Base-by-base conservation (phyloP, 2,113 vertebrate genomes). In the Gallinago paraguaiae region DNA sequence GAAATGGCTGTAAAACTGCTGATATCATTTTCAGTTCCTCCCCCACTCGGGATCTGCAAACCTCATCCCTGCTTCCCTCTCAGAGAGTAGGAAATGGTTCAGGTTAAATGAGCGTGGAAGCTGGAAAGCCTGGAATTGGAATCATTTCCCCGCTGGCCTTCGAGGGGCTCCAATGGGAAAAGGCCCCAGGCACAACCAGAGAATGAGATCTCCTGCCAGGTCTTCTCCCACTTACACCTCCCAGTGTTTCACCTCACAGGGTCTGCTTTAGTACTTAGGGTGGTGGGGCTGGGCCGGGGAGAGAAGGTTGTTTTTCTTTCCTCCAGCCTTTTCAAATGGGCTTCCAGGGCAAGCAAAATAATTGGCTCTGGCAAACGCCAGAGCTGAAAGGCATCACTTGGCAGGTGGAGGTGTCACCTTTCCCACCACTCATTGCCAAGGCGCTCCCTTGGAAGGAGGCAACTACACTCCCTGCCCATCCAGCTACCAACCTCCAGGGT, bases 21-120 rank as follows among this genome's bases (percentile, higher is more conserved):
- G 86, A 96, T 92, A 95, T 95, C 39, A 43, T 86, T 95, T 94
- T 95, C 97, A 96, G 88, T 60, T 61, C 86, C 56, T 48, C 35
- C 68, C 22, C 2, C 18, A 39, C 67, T 87, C 69, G 63, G 76
- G 93, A 95, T 97, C 98, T 98, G 97, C 97, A 97, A 98, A 97
- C 93, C 95, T 97, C 97, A 92, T 97, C 95, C 94, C 70, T 93
- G 85, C 84, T 93, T 96, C 95, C 96, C 96, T 97, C 97, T 97
- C 93, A 14, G 48, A 94, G 88, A 82, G 82, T 82, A 98, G 96
- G 98, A 98, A 98, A 98, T 79, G 2, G 96, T 87, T 97, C 13
- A 50, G 97, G 97, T 98, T 97, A 98, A 98, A 98, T 94, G 97
- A 97, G 97, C 64, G 18, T 93, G 96, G 94, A 97, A 94, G 86